These are phyloP conservation scores for Percopsis transmontana DNA, from an alignment of 2,113 vertebrate species.

Conservation along the genomic window DNA sequence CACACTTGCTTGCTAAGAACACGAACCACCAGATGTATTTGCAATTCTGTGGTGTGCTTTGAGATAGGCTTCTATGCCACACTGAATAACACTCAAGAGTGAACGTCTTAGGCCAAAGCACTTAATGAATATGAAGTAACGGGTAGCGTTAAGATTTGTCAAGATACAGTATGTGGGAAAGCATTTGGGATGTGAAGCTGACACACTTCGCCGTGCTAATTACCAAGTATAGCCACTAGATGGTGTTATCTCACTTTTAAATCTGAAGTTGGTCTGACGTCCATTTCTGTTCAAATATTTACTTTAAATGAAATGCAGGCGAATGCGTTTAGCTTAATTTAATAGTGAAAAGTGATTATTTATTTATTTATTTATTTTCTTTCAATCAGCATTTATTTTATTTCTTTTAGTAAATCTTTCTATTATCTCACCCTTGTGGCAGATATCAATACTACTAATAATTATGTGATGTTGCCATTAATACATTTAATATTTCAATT, in stretches of 20 bases:
- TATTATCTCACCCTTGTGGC: too few relatives aligned
- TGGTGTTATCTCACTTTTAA: constrained; percentile 43
- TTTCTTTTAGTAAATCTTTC: too few relatives aligned
- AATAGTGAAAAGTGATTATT: too few relatives aligned
- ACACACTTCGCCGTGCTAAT: constrained; percentile 6
- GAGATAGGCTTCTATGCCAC: not conserved
- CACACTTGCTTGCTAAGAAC: not conserved
- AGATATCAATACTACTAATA: too few relatives aligned
- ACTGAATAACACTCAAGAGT: too few relatives aligned
- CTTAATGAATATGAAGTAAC: constrained; percentile 16
- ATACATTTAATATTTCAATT: not conserved
- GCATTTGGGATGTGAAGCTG: not conserved
- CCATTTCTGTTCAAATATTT: too few relatives aligned
- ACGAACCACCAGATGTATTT: constrained; percentile 15
- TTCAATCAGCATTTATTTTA: too few relatives aligned
- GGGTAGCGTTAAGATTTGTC: not conserved
- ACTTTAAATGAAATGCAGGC: too few relatives aligned
- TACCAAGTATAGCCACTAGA: constrained; percentile 44
- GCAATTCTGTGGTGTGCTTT: constrained; percentile 1
- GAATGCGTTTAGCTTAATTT: too few relatives aligned
- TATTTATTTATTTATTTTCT: too few relatives aligned
- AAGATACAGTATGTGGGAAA: not conserved
- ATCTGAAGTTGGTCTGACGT: not conserved
- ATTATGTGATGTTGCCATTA: too few relatives aligned
- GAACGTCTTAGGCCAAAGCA: constrained; percentile 14